phyloP scores from a whole-genome alignment of 2,113 vertebrate genomes.

The Caretta caretta region DNA sequence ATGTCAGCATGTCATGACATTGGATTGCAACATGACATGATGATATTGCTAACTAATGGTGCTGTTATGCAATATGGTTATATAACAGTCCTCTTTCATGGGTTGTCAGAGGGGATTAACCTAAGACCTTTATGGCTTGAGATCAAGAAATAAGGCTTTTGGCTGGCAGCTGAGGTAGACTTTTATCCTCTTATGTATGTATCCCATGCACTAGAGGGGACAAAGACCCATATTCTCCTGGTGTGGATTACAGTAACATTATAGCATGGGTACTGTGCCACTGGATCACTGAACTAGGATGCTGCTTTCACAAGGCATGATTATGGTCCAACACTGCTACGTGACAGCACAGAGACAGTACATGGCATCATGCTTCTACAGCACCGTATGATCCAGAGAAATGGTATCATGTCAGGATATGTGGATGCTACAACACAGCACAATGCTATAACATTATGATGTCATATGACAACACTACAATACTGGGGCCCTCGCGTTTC shows the following conservation, averaged over 20 bases:
- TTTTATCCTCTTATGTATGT: not conserved
- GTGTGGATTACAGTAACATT: not conserved
- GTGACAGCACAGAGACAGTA: not conserved
- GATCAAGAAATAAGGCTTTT: not conserved
- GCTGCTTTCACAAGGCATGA: not conserved
- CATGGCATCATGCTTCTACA: not conserved
- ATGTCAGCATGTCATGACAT: no score
- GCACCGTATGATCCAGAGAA: not conserved
- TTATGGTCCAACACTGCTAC: fast-evolving
- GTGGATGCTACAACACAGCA: not conserved
- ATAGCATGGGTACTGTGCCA: not conserved
- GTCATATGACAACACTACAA: fast-evolving
- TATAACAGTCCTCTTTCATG: not conserved
- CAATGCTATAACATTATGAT: not conserved
- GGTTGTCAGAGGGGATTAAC: not conserved
- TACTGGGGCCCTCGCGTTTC: not conserved
- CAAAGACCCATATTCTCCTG: not conserved
- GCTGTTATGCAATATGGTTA: not conserved
- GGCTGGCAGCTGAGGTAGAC: not conserved
- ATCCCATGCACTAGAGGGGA: not conserved
- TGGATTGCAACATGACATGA: fast-evolving
- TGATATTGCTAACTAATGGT: not conserved
- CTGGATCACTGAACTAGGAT: not conserved
- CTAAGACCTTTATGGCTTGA: not conserved
- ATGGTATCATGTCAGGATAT: fast-evolving